Conservation (phyloP, 2,797 vertebrate genomes). For the Lateolabrax maculatus region DNA sequence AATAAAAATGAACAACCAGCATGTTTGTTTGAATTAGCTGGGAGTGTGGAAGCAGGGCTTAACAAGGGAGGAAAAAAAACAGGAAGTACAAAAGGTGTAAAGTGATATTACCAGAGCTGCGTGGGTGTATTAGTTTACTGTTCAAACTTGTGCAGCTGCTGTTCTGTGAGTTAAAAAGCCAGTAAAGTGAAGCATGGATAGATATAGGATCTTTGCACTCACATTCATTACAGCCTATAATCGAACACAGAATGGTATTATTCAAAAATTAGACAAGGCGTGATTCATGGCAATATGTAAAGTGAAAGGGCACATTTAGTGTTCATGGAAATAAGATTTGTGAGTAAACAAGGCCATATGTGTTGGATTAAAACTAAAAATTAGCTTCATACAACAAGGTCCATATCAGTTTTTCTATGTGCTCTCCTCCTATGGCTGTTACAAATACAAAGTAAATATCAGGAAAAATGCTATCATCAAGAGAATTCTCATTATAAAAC, state of each 20-base stretch:
- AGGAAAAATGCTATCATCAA: constrained; percentile 31
- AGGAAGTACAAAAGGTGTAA: constrained; percentile 60
- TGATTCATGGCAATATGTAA: constrained; percentile 13
- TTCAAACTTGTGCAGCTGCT: constrained; percentile 60
- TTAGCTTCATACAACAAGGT: constrained; percentile 38
- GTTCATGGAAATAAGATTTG: constrained; percentile 1
- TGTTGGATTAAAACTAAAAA: constrained; percentile 23
- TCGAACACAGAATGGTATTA: constrained; percentile 6
- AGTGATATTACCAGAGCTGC: constrained; percentile 12
- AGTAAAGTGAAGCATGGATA: neutral
- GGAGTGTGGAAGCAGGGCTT: constrained; percentile 8
- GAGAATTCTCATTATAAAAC: constrained; percentile 29
- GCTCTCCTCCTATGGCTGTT: constrained; percentile 53
- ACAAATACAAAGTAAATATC: neutral
- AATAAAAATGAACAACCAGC: constrained; percentile 16
- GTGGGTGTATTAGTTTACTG: constrained; percentile 37
- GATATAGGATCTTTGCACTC: neutral
- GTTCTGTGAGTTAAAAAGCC: neutral
- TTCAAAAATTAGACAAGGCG: neutral
- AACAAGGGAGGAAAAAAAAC: neutral
- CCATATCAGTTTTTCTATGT: constrained; percentile 48
- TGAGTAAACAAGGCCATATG: constrained; percentile 1
- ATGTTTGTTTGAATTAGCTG: constrained; percentile 15
- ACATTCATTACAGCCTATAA: constrained; percentile 3
- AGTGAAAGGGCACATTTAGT: constrained; percentile 19